These are phyloP conservation scores for Mustela erminea DNA, from an alignment of 2,797 vertebrate genomes.

Conservation along the genomic window DNA sequence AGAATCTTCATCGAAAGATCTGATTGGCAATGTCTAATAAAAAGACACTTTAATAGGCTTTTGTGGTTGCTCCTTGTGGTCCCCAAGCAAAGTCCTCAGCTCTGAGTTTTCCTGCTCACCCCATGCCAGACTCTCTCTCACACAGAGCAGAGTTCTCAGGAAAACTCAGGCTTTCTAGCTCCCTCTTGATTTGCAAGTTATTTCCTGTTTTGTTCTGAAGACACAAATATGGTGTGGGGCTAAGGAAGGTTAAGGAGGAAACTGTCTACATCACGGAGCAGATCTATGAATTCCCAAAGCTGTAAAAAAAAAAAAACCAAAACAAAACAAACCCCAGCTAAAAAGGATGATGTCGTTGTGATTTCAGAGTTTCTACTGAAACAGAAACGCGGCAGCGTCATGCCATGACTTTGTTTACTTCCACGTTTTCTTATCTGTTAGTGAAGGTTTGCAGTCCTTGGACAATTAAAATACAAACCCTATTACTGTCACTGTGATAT, in stretches of 20 bases:
- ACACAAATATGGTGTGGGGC: background rate
- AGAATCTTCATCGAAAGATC: background rate
- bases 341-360: background rate
- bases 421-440: background rate
- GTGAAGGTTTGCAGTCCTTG: constrained; percentile 19
- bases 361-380: constrained; percentile 12
- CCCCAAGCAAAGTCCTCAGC: background rate
- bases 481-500: background rate
- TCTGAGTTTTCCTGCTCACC: background rate
- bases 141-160: background rate
- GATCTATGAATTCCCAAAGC: background rate
- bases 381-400: background rate
- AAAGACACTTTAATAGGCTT: constrained; percentile 23
- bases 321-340: background rate
- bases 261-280: background rate
- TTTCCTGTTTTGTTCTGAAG: constrained; percentile 62
- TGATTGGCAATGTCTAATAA: background rate
- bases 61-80: background rate
- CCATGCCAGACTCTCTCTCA: background rate
- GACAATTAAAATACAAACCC: constrained; percentile 46
- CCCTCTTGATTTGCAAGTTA: constrained; percentile 44
- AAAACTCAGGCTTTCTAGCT: constrained; percentile 9
- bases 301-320: background rate
- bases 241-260: background rate
- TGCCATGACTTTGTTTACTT: constrained; percentile 8